These are phyloP conservation scores for Hepsetus odoe DNA, from an alignment of 2,113 vertebrate species.

Conservation along the genomic window DNA sequence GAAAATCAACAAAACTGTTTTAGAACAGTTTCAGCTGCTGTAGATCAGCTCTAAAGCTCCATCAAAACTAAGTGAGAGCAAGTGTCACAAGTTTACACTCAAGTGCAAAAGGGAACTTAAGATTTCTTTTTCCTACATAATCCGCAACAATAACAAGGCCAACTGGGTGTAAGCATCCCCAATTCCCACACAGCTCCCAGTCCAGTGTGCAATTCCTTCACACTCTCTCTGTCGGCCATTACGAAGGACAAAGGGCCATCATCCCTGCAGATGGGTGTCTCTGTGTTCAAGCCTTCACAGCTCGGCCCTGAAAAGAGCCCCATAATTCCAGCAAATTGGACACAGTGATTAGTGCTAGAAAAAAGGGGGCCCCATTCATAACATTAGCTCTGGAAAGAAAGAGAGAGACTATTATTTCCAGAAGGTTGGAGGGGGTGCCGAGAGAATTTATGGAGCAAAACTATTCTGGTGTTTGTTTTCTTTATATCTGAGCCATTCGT, in stretches of 20 bases:
- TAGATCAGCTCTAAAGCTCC: not conserved
- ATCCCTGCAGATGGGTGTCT: conserved; percentile 60
- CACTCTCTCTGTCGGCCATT: conserved; percentile 44
- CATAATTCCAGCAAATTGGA: conserved; percentile 67
- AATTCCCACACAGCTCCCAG: conserved; percentile 42
- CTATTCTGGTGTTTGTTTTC: conserved; percentile 49
- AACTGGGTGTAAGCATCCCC: conserved; percentile 24
- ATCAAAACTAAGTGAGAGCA: not conserved
- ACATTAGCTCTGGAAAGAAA: conserved; percentile 48
- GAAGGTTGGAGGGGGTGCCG: not conserved
- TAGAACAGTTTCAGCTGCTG: too few relatives aligned
- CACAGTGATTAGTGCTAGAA: conserved; percentile 62
- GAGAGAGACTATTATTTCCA: conserved; percentile 52
- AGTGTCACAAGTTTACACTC: not conserved
- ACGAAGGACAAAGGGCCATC: conserved; percentile 62
- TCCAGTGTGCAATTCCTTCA: conserved; percentile 46
- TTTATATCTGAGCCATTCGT: conserved; percentile 43
- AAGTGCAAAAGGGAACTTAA: not conserved
- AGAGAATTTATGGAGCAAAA: conserved; percentile 49
- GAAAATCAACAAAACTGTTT: too few relatives aligned
- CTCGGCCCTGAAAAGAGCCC: conserved; percentile 61
- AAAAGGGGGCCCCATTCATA: conserved; percentile 54
- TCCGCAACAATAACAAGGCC: not conserved
- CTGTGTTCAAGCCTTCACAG: conserved; percentile 57
- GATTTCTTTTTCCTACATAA: not conserved